Percentiles rank a stretch among this genome's conserved stretches.
phyloP scores from a whole-genome alignment of 2,113 vertebrate genomes.

The Mirounga angustirostris region DNA sequence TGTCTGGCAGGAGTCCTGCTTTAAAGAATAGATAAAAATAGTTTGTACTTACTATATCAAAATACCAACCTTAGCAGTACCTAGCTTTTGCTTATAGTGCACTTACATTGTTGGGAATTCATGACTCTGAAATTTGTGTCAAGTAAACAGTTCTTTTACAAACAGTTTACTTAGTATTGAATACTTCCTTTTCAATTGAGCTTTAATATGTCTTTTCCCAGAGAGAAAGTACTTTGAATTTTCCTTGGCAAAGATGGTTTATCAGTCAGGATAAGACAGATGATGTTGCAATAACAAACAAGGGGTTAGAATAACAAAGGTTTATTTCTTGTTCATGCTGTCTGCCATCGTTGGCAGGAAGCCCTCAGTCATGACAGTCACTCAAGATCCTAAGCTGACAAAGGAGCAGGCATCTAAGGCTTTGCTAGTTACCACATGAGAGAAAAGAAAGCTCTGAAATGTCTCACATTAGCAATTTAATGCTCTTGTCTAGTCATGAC shows the following conservation, averaged over 20 bases:
- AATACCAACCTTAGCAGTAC: slow-evolving; percentile 35
- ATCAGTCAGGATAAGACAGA: not conserved
- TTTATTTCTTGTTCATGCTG: not conserved
- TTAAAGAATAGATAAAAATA: slow-evolving; percentile 51
- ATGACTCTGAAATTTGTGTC: slow-evolving; percentile 45
- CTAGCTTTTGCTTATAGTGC: slow-evolving; percentile 64
- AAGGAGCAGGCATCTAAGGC: not conserved
- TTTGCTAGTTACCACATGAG: not conserved
- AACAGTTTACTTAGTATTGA: slow-evolving; percentile 24
- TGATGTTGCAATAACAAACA: not conserved
- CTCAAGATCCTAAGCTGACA: not conserved
- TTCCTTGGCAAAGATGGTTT: not conserved
- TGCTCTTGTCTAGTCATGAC: not conserved
- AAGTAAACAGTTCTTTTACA: slow-evolving; percentile 49
- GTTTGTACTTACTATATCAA: slow-evolving; percentile 58
- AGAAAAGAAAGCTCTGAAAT: not conserved
- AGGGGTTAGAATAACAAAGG: not conserved
- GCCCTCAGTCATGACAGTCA: not conserved
- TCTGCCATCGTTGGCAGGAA: not conserved
- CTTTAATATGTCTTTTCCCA: not conserved
- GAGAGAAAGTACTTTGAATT: not conserved
- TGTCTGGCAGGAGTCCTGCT: not conserved
- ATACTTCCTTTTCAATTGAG: not conserved
- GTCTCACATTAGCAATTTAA: not conserved
- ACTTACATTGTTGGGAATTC: slow-evolving; percentile 50